These are phyloP conservation scores for Alviniconcha marisindica DNA, from an alignment of 1,140 invertebrate species.

Conservation along the genomic window DNA sequence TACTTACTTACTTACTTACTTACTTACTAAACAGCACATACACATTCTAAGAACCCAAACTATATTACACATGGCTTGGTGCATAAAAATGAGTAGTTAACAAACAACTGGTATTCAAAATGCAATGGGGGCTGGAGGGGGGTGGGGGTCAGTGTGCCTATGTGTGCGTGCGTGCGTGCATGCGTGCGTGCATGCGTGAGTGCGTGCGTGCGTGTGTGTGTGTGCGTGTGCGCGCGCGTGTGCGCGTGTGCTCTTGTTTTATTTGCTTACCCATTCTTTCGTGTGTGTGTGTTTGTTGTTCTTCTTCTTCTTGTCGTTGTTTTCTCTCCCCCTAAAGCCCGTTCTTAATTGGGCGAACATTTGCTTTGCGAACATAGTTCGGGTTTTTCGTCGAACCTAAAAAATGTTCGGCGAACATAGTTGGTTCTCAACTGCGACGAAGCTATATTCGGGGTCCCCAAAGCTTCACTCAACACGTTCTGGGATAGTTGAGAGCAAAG, in stretches of 20 bases:
- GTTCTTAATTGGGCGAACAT: too few species aligned
- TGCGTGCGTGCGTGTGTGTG: neutral
- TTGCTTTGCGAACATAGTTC: neutral
- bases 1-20: too few species aligned
- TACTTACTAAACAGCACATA: too few species aligned
- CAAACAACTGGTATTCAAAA: neutral
- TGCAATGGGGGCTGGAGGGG: neutral
- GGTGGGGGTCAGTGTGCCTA: neutral
- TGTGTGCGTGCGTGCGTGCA: constrained; percentile 20
- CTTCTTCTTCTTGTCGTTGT: too few species aligned
- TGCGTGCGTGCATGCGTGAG: constrained; percentile 6
- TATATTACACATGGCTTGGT: too few species aligned
- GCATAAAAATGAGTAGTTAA: too few species aligned
- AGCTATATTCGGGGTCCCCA: too few species aligned
- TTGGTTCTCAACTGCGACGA: neutral
- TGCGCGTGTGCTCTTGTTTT: neutral
- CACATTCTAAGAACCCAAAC: too few species aligned
- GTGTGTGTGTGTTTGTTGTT: neutral
- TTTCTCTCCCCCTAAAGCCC: too few species aligned
- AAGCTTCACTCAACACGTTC: too few species aligned
- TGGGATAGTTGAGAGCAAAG: too few species aligned
- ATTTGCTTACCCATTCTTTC: neutral
- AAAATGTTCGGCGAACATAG: neutral
- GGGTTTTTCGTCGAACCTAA: neutral
- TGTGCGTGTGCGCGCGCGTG: neutral